Evolutionary conservation across 2,888 invertebrate species (phyloP).

Genomic region (Watsonalla cultraria): DNA sequence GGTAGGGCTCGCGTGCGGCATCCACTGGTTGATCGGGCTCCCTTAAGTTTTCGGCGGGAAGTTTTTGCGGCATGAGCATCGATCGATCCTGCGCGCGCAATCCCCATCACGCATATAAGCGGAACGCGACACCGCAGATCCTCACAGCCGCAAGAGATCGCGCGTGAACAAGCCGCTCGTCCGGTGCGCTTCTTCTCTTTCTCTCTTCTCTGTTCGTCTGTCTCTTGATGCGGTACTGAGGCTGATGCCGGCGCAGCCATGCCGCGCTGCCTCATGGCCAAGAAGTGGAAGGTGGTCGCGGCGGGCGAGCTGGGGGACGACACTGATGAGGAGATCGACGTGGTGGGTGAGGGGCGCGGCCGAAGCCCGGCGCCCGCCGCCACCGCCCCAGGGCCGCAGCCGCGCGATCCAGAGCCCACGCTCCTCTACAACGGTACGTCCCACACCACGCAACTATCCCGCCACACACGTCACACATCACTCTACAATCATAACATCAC

Average conservation of each 20-base stretch:
- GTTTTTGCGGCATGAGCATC: constrained; percentile 57
- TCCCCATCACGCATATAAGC: constrained; percentile 69
- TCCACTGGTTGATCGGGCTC: constrained; percentile 66
- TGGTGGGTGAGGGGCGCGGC: constrained; percentile 87
- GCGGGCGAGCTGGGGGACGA: constrained; percentile 80
- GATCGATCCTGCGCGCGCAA: constrained; percentile 73
- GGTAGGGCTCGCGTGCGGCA: constrained; percentile 20
- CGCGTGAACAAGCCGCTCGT: constrained; percentile 76
- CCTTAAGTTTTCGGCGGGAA: constrained; percentile 50
- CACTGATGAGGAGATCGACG: constrained; percentile 90
- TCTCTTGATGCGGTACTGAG: constrained; percentile 75
- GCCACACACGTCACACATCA: constrained; percentile 4
- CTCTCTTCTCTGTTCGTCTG: constrained; percentile 76
- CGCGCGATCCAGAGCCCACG: constrained; percentile 83
- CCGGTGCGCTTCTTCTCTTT: constrained; percentile 77
- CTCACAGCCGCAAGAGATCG: constrained; percentile 79
- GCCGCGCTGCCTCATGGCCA: constrained; percentile 97
- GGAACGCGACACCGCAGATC: constrained; percentile 52
- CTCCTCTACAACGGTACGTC: constrained; percentile 87
- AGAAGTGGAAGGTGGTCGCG: constrained; percentile 92
- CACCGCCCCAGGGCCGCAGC: constrained; percentile 84
- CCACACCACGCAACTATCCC: constrained; percentile 1
- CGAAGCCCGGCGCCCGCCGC: constrained; percentile 74
- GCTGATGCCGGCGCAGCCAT: constrained; percentile 82
- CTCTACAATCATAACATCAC: not conserved